Conservation (phyloP, 2,797 vertebrate genomes). For the Poecilia velifera region DNA sequence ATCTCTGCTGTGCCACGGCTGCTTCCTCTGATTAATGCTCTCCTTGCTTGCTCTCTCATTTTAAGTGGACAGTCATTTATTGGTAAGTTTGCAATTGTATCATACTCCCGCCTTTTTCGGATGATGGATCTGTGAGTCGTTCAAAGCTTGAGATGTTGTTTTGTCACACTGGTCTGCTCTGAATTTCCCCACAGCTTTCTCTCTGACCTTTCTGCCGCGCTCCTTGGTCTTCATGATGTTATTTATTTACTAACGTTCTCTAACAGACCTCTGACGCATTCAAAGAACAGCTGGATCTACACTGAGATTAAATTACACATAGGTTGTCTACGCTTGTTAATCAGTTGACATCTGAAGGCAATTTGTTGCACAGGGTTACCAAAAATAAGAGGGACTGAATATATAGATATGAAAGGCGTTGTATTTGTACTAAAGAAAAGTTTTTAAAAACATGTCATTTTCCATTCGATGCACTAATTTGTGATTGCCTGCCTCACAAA, state of each 20-base stretch:
- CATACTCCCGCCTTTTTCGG: not conserved
- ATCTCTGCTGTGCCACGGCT: not conserved
- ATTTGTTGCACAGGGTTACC: not conserved
- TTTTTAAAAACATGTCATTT: not conserved
- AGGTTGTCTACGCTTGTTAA: not conserved
- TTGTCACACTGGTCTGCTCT: not conserved
- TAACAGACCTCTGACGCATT: not conserved
- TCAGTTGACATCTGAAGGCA: not conserved
- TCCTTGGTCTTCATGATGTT: not conserved
- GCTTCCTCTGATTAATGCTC: not conserved
- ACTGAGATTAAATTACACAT: not conserved
- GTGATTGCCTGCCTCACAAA: not conserved
- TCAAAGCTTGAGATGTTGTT: not conserved
- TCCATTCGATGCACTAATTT: not conserved
- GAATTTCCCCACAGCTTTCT: not conserved
- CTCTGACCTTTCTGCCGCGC: not conserved
- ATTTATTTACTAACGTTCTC: not conserved
- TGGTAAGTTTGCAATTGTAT: not conserved
- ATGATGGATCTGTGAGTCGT: not conserved
- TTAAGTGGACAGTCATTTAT: not conserved
- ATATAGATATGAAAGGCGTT: not conserved
- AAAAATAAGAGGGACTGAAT: not conserved
- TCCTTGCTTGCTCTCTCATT: not conserved
- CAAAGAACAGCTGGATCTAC: not conserved
- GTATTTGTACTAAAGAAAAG: not conserved